Evolutionary conservation across 1,140 invertebrate species (phyloP), one percentile per base, ranked within the genome.

Genomic region (Drosophila nannoptera): DNA sequence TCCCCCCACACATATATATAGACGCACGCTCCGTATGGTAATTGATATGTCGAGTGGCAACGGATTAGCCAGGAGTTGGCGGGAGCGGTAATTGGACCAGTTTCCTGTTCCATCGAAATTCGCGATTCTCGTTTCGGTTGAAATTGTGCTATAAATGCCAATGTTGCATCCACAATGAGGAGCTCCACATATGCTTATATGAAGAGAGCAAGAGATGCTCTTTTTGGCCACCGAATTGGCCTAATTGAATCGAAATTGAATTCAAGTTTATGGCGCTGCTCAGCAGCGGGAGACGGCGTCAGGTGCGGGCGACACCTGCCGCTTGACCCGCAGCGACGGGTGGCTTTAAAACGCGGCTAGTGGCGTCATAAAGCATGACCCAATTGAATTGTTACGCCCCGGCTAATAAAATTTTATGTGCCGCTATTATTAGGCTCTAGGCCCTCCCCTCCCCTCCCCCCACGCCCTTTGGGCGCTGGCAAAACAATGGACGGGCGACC

Each of bases 331-430:
- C 71, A 69, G 77, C 54, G 29, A 65, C 54, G 62, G 54, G 14
- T 59, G 60, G 59, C 65, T 58, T 69, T 58, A 33, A 59, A 49
- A 45, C 22, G 55, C 42, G 38, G 45, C 61, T 64, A 59, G 56
- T 53, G 81, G 74, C 81, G 60, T 61, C 73, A 64, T 84, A 77
- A 81, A 86, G 68, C 77, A 84, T 80, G 77, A 84, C 81, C 80
- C 81, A 86, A 84, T 84, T 86, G 81, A 86, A 84, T 81, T 84
- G 81, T 75, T 81, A 86, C 81, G 74, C 76, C 71, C 61, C 38
- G 50, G 73, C 80, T 84, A 84, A 84, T 84, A 84, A 84, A 84
- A 84, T 84, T 80, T 86, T 76, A 84, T 84, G 77, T 81, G 81
- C 81, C 66, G 67, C 81, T 81, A 77, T 86, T 84, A 81, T 84